These are phyloP conservation scores for Nebria ingens DNA, from an alignment of 1,140 invertebrate genomes.

Conservation along the genomic window DNA sequence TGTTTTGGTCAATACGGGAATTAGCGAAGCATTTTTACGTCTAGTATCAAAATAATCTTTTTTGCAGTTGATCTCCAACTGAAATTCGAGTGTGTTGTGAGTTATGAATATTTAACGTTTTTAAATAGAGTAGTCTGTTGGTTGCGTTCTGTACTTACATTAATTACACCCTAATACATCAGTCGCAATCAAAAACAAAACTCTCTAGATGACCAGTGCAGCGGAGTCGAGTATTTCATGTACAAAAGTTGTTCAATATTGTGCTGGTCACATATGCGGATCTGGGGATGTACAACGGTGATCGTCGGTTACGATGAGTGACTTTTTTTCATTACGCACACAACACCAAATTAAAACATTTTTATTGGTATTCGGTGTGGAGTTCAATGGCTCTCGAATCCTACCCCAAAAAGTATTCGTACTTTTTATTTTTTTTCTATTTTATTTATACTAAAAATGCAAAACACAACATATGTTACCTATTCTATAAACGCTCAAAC, in stretches of 20 bases:
- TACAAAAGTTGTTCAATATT: not conserved
- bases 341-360: conserved; percentile 6
- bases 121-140: not conserved
- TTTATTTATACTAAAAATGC: too few species aligned
- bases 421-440: not conserved
- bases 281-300: not conserved
- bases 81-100: not conserved
- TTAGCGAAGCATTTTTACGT: too few species aligned
- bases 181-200: not conserved
- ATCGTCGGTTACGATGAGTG: not conserved
- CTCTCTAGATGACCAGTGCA: not conserved
- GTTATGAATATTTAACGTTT: conserved; percentile 1
- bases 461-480: too few species aligned
- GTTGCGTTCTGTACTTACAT: conserved; percentile 1
- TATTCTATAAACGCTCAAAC: too few species aligned
- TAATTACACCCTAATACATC: conserved; percentile 8
- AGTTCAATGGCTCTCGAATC: not conserved
- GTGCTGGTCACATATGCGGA: not conserved
- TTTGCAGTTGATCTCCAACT: too few species aligned
- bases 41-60: too few species aligned
- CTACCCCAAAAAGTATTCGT: not conserved
- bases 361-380: not conserved
- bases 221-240: not conserved
- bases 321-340: conserved; percentile 6
- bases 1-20: too few species aligned